A percentile compares a stretch with the other conserved stretches of the same genome.
phyloP scores from a whole-genome alignment of 2,888 invertebrate genomes.

The Tenthredo mesomela region DNA sequence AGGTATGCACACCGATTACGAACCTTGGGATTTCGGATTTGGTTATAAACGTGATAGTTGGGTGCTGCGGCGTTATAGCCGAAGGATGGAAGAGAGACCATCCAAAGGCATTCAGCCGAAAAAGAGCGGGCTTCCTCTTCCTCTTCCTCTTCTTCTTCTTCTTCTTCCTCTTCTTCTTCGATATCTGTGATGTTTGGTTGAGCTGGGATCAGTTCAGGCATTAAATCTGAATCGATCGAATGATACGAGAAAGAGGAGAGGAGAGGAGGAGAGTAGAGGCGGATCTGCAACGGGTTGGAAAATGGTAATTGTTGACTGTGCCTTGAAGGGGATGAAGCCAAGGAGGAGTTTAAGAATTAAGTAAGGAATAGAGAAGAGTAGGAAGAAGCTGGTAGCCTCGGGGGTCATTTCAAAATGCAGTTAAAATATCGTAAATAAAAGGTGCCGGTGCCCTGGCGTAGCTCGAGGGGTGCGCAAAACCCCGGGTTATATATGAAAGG shows the following conservation, averaged over 20 bases:
- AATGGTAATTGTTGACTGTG: conserved; percentile 38
- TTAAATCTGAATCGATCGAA: conserved; percentile 46
- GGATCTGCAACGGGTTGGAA: conserved; percentile 1
- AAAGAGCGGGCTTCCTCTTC: conserved; percentile 2
- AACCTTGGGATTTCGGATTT: background rate
- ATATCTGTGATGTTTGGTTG: conserved; percentile 4
- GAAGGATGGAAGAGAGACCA: background rate
- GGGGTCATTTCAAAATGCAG: conserved; percentile 22
- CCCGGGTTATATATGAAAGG: background rate
- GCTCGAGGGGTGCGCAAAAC: background rate
- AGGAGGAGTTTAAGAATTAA: background rate
- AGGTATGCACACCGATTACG: background rate
- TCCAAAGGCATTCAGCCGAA: conserved; percentile 33
- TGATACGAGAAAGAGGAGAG: conserved; percentile 35
- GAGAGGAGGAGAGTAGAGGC: background rate
- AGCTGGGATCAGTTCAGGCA: conserved; percentile 23
- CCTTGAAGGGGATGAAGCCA: background rate
- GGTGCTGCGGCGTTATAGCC: background rate
- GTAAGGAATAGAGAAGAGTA: background rate
- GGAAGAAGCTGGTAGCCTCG: background rate
- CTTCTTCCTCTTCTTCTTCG: background rate
- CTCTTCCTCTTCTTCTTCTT: background rate
- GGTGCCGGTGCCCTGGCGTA: background rate
- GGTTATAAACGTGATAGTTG: conserved; percentile 5
- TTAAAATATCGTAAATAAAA: conserved; percentile 19